Evolutionary conservation across 2,888 invertebrate species (phyloP).

Genomic region (Nymphalis polychloros): DNA sequence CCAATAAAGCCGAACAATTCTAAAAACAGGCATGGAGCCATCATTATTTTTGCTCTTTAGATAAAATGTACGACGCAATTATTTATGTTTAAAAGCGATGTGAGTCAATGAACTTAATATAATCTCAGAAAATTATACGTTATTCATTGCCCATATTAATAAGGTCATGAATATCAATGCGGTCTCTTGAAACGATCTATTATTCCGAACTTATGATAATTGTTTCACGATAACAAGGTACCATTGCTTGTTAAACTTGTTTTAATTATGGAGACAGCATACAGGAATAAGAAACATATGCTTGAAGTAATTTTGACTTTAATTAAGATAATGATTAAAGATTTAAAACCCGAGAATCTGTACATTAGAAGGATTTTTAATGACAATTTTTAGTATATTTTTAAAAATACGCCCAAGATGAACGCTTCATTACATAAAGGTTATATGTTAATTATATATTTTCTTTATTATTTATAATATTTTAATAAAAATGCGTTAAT

Average conservation of each 20-base stretch:
- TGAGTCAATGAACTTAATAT: conserved; percentile 17
- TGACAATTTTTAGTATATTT: no score
- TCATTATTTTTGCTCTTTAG: not conserved
- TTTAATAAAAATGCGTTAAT: no score
- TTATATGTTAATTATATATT: no score
- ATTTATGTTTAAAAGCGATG: not conserved
- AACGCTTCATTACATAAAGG: no score
- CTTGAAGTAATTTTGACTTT: no score
- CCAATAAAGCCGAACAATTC: no score
- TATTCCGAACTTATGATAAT: conserved; percentile 28
- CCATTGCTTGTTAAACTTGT: conserved; percentile 22
- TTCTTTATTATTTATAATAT: no score
- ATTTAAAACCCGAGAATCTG: no score
- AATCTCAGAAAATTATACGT: conserved; percentile 11
- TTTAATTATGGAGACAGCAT: conserved; percentile 11
- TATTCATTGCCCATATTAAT: conserved; percentile 7
- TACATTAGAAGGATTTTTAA: no score
- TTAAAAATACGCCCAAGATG: no score
- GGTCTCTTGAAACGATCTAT: conserved; percentile 25
- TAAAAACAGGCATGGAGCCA: not conserved
- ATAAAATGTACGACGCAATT: not conserved
- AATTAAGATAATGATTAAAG: no score
- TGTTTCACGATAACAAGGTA: conserved; percentile 21
- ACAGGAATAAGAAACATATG: not conserved
- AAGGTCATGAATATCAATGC: conserved; percentile 21